Conservation (phyloP, 2,113 vertebrate genomes). For the Thamnophis sirtalis region DNA sequence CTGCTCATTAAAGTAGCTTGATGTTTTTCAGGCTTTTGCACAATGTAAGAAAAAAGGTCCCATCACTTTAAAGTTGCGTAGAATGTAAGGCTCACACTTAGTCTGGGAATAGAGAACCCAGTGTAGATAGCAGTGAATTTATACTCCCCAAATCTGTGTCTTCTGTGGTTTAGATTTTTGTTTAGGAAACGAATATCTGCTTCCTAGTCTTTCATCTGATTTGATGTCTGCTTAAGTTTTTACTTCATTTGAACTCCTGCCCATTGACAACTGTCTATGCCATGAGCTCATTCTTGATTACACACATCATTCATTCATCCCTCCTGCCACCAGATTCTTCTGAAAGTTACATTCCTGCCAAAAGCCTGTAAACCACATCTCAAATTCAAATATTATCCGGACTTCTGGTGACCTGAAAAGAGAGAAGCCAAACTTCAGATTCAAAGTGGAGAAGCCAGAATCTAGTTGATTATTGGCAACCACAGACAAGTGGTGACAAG, state of each 20-base stretch:
- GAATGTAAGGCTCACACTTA: background rate
- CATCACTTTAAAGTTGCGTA: background rate
- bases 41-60: background rate
- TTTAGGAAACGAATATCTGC: background rate
- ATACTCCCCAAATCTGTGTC: background rate
- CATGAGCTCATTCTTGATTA: background rate
- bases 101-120: background rate
- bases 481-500: background rate
- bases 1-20: background rate
- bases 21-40: background rate
- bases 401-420: slow-evolving; percentile 15
- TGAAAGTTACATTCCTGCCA: background rate
- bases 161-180: background rate
- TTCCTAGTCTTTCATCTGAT: slow-evolving; percentile 13
- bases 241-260: slow-evolving; percentile 18
- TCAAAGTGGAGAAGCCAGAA: background rate
- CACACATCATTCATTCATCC: background rate
- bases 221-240: slow-evolving; percentile 31
- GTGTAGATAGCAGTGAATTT: background rate
- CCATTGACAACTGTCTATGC: rapidly evolving
- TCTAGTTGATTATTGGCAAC: background rate
- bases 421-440: background rate
- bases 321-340: background rate
- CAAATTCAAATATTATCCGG: slow-evolving; percentile 13
- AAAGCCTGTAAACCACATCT: slow-evolving; percentile 23